Evolutionary conservation across 2,113 vertebrate genomes (phyloP), one percentile per base, ranked within the genome.

Genomic region (Hippocampus mohnikei): DNA sequence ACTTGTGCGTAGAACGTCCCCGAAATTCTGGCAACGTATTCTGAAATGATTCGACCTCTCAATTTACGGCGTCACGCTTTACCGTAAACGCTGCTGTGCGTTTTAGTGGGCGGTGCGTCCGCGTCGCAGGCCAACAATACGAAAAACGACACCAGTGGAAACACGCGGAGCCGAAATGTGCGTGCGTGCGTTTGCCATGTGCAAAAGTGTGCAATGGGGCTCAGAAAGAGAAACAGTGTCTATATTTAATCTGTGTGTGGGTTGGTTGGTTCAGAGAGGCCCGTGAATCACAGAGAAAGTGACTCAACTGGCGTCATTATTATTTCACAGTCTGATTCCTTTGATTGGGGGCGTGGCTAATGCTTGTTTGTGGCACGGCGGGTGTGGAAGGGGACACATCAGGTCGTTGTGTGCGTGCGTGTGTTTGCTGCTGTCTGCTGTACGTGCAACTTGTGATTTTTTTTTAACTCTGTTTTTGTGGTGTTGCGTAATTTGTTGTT

Each of bases 401-500:
- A 2, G 61, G 50, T 42, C 48, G 23, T 73, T 63, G 81, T 60
- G 59, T 37, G 29, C 2, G 18, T 37, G 7, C 8, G 5, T 50
- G 5, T 18, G 48, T 20, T 50, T 50, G 62, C 74, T 66, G 70
- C 66, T 73, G 81, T 73, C 46, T 75, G 70, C 62, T 58, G 69
- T 53, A 62, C 59, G 74, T 42, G 62, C 52, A 58, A 53, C 69
- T 58, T 79, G 70, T n/a, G 77, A 48, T 59, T 41, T 56, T 71
- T n/a, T 11, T 12, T 41, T 13, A 12, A 44, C 58, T 33, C 75
- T 13, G 80, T 81, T 79, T 73, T 82, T 73, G 72, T 66, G 76
- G 72, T 65, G 85, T 87, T 65, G 85, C 86, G 85, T 88, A 86
- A 89, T 90, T 89, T 85, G 88, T 88, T 89, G 87, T 85, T 88